phyloP scores from a whole-genome alignment of 2,113 vertebrate genomes.

The Dicaeum eximium region DNA sequence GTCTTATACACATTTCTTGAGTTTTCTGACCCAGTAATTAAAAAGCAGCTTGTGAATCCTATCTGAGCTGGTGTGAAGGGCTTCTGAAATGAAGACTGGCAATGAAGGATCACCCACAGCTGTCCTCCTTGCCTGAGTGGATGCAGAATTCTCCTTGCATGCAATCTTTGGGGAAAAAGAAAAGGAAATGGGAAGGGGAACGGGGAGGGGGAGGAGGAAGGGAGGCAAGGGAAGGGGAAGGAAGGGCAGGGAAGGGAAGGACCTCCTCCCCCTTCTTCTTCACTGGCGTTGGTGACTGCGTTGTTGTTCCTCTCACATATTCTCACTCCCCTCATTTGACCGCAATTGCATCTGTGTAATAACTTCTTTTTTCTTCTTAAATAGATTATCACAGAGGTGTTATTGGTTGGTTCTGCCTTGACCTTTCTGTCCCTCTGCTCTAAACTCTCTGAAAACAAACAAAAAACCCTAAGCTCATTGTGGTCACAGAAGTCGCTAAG shows the following conservation, averaged over 20 bases:
- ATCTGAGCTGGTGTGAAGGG: neutral
- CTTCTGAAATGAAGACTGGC: neutral
- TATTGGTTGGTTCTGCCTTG: neutral
- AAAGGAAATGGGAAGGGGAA: neutral
- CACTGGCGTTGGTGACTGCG: no score
- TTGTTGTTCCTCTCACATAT: neutral
- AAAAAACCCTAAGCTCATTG: neutral
- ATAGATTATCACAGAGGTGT: neutral
- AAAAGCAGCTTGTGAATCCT: conserved; percentile 19
- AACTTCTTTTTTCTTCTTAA: neutral
- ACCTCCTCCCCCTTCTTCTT: neutral
- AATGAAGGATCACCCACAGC: neutral
- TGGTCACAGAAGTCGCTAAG: neutral
- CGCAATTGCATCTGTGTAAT: accelerated
- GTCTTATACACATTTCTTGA: neutral
- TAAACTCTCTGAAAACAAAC: neutral
- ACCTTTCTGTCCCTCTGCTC: neutral
- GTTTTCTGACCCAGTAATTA: neutral
- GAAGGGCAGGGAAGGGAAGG: neutral
- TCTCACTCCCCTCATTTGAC: neutral
- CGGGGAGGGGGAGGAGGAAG: accelerated
- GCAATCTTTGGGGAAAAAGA: neutral
- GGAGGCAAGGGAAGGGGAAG: accelerated
- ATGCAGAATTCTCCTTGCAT: neutral
- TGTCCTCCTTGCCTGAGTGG: neutral